Evolutionary conservation across 2,888 invertebrate species (phyloP), one percentile per base, ranked within the genome.

Genomic region (Noctuana brunneofusca): DNA sequence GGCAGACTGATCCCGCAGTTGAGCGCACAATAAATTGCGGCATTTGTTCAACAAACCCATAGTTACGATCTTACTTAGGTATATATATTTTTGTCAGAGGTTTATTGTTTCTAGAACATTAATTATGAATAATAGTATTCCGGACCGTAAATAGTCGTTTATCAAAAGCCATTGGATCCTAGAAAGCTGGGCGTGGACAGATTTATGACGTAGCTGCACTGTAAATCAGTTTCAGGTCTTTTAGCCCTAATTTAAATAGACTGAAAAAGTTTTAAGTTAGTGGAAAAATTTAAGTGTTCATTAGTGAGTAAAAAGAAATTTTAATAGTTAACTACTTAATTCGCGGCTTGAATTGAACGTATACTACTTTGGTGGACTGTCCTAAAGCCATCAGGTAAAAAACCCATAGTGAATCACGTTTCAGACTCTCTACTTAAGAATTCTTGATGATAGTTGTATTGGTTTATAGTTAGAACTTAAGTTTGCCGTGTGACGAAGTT

Each of bases 1-100:
- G 75, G 71, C 55, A 64, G 73, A 57, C 69, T 66, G 71, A 72
- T 75, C 78, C 74, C 80, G 79, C 78, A 81, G 83, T 81, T 79
- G 69, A 71, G 70, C 71, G 72, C 68, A 71, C 75, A 73, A 75
- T 78, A 75, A 75, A 78, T 76, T 73, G 72, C 72, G 72, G 71
- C 73, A 72, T 77, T 79, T 76, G 75, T 77, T 78, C 70, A 16
- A 71, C 73, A 74, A 75, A 66, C 70, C 41, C 48, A 55, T 58
- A 60, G 65, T 43, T 57, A 57, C 27, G 35, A 60, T 49, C 27
- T 54, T 38, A 52, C 58, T 59, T 64, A 58, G 59, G 50, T 50
- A 62, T 59, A 58, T 49, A 58, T 65, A n/a, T 56, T 59, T 27
- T 56, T 56, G 56, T 30, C 32, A 24, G 41, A 43, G 35, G 27